Conservation (phyloP, 2,797 vertebrate genomes). For the Cheracebus regulus region DNA sequence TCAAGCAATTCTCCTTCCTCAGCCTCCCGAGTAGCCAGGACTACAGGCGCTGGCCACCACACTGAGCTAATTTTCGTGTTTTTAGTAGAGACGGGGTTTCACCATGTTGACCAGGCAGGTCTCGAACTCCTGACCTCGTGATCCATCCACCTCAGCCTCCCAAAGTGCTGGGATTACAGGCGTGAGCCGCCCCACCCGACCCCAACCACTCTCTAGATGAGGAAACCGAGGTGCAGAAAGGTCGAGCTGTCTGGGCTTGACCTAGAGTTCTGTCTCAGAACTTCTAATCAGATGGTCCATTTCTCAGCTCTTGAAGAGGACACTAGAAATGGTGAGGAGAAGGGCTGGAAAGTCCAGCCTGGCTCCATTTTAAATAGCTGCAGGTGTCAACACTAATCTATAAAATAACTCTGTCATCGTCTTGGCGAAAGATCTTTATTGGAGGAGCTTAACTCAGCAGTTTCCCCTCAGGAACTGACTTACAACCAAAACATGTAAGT, state of each 20-base stretch:
- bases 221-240: not conserved
- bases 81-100: no score
- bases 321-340: not conserved
- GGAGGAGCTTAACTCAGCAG: conserved; percentile 70
- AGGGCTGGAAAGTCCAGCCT: not conserved
- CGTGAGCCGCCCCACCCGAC: accelerated
- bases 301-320: not conserved
- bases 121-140: no score
- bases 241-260: not conserved
- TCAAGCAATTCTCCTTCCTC: no score
- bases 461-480: conserved; percentile 63
- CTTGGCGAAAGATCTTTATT: conserved; percentile 47
- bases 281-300: not conserved
- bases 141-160: no score
- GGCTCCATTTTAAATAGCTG: conserved; percentile 41
- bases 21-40: no score
- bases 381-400: conserved; percentile 51
- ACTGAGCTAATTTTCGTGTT: no score
- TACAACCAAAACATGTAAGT: not conserved
- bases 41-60: no score
- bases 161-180: no score
- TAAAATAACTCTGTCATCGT: conserved; percentile 47
- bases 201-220: not conserved
- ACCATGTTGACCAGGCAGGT: no score
- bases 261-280: not conserved